These are phyloP conservation scores for Chorisops tibialis DNA, from an alignment of 2,888 invertebrate genomes.

Conservation along the genomic window DNA sequence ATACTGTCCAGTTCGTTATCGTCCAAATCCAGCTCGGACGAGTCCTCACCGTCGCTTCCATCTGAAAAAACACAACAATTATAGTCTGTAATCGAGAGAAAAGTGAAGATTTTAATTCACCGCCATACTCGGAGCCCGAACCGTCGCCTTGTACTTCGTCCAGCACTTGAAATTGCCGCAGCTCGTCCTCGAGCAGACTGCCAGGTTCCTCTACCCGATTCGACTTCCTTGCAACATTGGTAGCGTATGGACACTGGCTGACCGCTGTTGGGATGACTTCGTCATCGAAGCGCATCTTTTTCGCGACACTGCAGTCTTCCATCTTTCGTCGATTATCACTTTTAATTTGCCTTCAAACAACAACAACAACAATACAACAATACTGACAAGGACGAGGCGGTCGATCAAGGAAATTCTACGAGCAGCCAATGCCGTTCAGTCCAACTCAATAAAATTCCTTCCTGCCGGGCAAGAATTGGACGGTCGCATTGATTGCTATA, in stretches of 20 bases:
- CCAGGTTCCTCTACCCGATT: constrained; percentile 43
- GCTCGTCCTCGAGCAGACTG: constrained; percentile 47
- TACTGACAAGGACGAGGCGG: constrained; percentile 15
- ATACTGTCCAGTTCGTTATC: constrained; percentile 83
- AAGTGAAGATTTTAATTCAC: no score
- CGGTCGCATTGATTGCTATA: constrained; percentile 53
- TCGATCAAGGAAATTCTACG: constrained; percentile 44
- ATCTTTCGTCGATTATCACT: constrained; percentile 17
- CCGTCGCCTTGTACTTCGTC: constrained; percentile 59
- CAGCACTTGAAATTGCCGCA: constrained; percentile 62
- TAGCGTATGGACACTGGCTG: neutral
- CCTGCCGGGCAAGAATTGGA: constrained; percentile 47
- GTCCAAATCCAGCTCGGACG: constrained; percentile 63
- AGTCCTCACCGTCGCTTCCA: constrained; percentile 42
- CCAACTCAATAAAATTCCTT: constrained; percentile 44
- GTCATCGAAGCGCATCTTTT: constrained; percentile 35
- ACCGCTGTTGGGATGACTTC: no score
- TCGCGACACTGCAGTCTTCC: constrained; percentile 37
- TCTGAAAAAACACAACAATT: no score
- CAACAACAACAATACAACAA: neutral
- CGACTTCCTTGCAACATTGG: constrained; percentile 41
- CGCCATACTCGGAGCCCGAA: constrained; percentile 47
- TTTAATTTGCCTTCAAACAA: neutral
- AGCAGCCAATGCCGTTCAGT: constrained; percentile 53
- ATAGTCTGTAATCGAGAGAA: no score